Conservation (phyloP, 1,140 invertebrate species). For the Caerostris darwini region DNA sequence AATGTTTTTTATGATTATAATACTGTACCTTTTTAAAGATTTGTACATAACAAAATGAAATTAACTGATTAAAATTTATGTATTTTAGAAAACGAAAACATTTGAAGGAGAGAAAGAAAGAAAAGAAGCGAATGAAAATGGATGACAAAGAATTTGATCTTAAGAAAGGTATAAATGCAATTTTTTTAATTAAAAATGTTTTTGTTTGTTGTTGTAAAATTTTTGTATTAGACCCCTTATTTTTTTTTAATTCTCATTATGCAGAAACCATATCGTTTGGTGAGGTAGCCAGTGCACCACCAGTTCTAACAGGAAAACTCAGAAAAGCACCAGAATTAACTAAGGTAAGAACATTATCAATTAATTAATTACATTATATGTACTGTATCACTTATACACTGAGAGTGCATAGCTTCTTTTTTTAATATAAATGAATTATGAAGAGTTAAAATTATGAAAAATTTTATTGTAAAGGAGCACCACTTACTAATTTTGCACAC, state of each 20-base stretch:
- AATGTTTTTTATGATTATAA: too few relatives aligned
- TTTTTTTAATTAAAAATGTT: not conserved
- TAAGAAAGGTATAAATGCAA: conserved; percentile 35
- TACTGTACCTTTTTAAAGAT: too few relatives aligned
- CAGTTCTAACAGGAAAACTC: conserved; percentile 37
- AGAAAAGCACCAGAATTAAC: conserved; percentile 52
- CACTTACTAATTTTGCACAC: too few relatives aligned
- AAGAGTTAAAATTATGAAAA: too few relatives aligned
- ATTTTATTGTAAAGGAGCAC: too few relatives aligned
- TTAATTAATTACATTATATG: too few relatives aligned
- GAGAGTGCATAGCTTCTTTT: too few relatives aligned
- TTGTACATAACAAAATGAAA: too few relatives aligned
- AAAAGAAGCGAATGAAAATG: conserved; percentile 40
- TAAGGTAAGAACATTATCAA: conserved; percentile 1
- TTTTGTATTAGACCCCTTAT: not conserved
- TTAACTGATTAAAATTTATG: too few relatives aligned
- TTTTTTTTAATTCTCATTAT: not conserved
- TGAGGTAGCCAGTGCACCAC: conserved; percentile 57
- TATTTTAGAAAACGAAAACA: conserved; percentile 38
- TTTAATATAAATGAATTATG: too few relatives aligned
- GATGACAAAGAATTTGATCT: conserved; percentile 46
- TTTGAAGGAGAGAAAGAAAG: not conserved
- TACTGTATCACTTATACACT: too few relatives aligned
- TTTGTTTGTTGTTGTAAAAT: not conserved
- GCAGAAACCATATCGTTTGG: conserved; percentile 55